phyloP scores from a whole-genome alignment of 2,888 invertebrate species.

The Coremacera marginata region DNA sequence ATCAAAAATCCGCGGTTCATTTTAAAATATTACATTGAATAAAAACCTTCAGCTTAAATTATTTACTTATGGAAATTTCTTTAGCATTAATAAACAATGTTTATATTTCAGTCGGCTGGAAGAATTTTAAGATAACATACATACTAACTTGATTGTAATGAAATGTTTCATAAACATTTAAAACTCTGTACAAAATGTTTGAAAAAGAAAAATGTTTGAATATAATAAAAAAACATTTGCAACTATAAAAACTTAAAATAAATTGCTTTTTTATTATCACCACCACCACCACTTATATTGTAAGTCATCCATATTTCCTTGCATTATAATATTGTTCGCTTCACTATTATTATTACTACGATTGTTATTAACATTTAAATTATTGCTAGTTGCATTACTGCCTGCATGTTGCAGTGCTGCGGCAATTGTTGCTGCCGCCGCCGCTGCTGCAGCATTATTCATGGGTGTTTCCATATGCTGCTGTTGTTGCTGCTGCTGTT shows the following conservation, averaged over 20 bases:
- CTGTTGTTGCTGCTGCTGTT: slow-evolving; percentile 47
- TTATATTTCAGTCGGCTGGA: no score
- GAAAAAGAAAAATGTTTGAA: neutral
- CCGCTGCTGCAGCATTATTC: slow-evolving; percentile 71
- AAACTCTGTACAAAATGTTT: neutral
- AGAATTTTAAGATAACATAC: no score
- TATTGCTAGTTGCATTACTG: slow-evolving; percentile 58
- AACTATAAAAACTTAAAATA: slow-evolving; percentile 25
- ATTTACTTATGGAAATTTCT: no score
- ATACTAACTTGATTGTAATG: no score
- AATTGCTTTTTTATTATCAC: slow-evolving; percentile 54
- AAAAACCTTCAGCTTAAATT: no score
- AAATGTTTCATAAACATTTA: neutral
- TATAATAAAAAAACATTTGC: neutral
- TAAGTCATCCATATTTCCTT: slow-evolving; percentile 67
- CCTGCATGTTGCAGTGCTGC: slow-evolving; percentile 55
- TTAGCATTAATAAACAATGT: no score
- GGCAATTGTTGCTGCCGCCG: slow-evolving; percentile 72
- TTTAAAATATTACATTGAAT: no score
- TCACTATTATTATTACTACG: slow-evolving; percentile 54
- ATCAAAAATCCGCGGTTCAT: no score
- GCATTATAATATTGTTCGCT: slow-evolving; percentile 65
- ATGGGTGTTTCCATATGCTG: slow-evolving; percentile 53
- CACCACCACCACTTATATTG: slow-evolving; percentile 68
- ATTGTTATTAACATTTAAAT: slow-evolving; percentile 50